Conservation (phyloP, 2,888 invertebrate species). For the Trichogramma dendrolimi region DNA sequence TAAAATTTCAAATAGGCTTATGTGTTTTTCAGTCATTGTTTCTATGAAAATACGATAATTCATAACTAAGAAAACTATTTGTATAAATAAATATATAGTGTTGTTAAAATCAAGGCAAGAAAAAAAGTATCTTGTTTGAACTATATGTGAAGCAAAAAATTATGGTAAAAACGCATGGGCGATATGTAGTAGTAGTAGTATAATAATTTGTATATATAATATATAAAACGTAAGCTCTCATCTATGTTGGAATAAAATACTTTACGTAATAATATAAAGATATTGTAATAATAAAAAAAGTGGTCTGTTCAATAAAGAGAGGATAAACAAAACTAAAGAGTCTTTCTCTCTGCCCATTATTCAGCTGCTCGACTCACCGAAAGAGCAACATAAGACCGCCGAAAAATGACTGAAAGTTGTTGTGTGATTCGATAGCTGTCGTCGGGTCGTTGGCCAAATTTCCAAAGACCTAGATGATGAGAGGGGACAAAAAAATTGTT, state of each 20-base stretch:
- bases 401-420: conserved; percentile 92
- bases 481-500: conserved; percentile 19
- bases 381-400: conserved; percentile 87
- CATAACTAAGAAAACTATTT: conserved; percentile 6
- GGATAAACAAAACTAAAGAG: no score
- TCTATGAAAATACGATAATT: conserved; percentile 4
- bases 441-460: conserved; percentile 84
- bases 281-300: no score
- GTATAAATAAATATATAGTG: not conserved
- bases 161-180: conserved; percentile 14
- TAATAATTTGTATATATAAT: conserved; percentile 7
- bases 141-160: not conserved
- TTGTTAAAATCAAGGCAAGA: conserved; percentile 3
- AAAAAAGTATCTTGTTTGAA: conserved; percentile 7
- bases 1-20: conserved; percentile 13
- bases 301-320: no score
- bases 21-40: conserved; percentile 16
- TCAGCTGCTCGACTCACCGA: conserved; percentile 67
- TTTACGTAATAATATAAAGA: conserved; percentile 2
- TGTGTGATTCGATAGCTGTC: conserved; percentile 86
- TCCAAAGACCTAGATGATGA: conserved; percentile 77
- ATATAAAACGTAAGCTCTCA: conserved; percentile 18
- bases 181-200: not conserved
- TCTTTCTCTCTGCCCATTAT: conserved; percentile 3
- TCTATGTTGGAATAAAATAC: conserved; percentile 18